Evolutionary conservation across 2,113 vertebrate species (phyloP).

Genomic region (Gobiocypris rarus): DNA sequence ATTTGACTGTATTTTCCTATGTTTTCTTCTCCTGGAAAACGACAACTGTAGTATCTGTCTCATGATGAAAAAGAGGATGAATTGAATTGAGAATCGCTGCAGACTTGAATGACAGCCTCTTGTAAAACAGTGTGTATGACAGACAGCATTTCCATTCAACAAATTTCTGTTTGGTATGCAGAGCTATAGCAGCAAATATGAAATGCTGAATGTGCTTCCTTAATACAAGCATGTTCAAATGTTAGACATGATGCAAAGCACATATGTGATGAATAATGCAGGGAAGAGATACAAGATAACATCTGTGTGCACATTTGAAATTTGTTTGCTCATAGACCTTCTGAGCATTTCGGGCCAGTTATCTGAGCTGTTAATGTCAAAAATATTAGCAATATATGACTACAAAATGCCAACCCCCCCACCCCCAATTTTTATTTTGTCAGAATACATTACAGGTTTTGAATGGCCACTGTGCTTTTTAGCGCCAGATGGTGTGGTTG

Average conservation of each 20-base stretch:
- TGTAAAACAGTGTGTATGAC: neutral
- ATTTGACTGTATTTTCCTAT: neutral
- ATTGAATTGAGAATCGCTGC: neutral
- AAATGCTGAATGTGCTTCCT: neutral
- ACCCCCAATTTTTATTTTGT: neutral
- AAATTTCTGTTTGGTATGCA: neutral
- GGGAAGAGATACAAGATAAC: neutral
- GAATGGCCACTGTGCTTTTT: neutral
- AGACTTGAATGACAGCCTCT: neutral
- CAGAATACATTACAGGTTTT: neutral
- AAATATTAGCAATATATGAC: neutral
- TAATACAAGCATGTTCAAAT: neutral
- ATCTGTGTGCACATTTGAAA: neutral
- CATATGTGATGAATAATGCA: neutral
- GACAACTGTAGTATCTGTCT: conserved; percentile 1
- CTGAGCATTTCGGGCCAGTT: too few relatives aligned
- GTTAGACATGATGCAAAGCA: neutral
- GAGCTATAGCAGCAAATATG: neutral
- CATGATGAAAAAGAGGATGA: neutral
- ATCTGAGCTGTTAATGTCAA: neutral
- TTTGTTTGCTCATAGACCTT: too few relatives aligned
- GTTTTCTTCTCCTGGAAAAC: conserved; percentile 4
- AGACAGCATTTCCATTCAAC: conserved; percentile 20
- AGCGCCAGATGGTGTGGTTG: neutral
- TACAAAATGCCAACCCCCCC: neutral